These are phyloP conservation scores for Ecliptopera silaceata DNA, from an alignment of 2,888 invertebrate species.

Conservation along the genomic window DNA sequence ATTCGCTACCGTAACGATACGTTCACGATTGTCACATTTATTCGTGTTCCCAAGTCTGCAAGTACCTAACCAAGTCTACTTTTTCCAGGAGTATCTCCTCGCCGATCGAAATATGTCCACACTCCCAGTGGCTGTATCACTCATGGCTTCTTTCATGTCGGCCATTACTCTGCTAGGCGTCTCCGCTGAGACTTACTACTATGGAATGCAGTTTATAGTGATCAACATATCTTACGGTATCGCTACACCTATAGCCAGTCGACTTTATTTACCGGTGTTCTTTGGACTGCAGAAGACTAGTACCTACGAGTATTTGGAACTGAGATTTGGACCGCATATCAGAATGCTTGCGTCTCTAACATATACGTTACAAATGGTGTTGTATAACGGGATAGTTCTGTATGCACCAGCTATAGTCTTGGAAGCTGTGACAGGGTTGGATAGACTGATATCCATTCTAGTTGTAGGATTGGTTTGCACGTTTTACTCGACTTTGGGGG, in stretches of 20 bases:
- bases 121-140: conserved; percentile 91
- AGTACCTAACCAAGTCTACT: background rate
- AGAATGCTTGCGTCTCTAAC: conserved; percentile 91
- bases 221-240: conserved; percentile 89
- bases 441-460: conserved; percentile 88
- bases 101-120: conserved; percentile 92
- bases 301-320: conserved; percentile 96
- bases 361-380: conserved; percentile 94
- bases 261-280: conserved; percentile 92
- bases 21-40: too few species aligned
- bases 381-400: conserved; percentile 95
- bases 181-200: conserved; percentile 93
- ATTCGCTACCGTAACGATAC: too few species aligned
- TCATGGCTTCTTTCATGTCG: conserved; percentile 98
- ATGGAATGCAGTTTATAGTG: conserved; percentile 90
- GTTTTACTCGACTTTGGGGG: conserved; percentile 93
- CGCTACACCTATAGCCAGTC: conserved; percentile 90
- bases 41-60: too few species aligned
- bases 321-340: conserved; percentile 90
- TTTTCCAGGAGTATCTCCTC: conserved; percentile 89
- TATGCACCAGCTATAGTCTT: conserved; percentile 97
- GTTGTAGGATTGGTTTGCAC: conserved; percentile 91
- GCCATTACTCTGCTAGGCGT: conserved; percentile 95
- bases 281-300: conserved; percentile 92
- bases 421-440: conserved; percentile 92